Percentiles rank a stretch among this genome's conserved stretches.
phyloP scores from a whole-genome alignment of 2,888 invertebrate genomes.

The Steinernema scapterisci region DNA sequence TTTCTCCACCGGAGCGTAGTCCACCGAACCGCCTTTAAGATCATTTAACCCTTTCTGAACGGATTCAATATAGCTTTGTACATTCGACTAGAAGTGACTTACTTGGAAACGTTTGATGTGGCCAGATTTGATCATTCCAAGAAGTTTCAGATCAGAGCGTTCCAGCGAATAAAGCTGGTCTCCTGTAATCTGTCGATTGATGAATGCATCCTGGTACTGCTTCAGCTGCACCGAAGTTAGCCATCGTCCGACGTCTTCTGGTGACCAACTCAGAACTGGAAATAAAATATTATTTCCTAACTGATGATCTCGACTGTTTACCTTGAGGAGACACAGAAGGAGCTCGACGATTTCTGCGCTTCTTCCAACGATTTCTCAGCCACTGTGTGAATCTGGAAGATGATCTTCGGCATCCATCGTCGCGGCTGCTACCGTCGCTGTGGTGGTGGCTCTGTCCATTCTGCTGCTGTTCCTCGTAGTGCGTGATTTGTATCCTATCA shows the following conservation, averaged over 20 bases:
- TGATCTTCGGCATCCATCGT: conserved; percentile 15
- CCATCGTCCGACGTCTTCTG: conserved; percentile 88
- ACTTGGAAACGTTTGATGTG: conserved; percentile 88
- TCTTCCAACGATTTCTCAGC: conserved; percentile 24
- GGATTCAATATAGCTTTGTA: background rate
- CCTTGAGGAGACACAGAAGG: conserved; percentile 13
- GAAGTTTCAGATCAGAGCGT: conserved; percentile 77
- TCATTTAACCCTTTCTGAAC: conserved; percentile 29
- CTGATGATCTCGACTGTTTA: background rate
- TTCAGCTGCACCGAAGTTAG: conserved; percentile 83
- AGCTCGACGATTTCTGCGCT: conserved; percentile 7
- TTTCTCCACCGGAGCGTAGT: conserved; percentile 23
- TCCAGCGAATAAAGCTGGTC: conserved; percentile 84
- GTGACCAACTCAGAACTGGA: conserved; percentile 76
- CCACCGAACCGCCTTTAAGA: conserved; percentile 25
- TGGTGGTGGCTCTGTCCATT: background rate
- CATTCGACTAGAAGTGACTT: background rate
- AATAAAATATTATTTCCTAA: background rate
- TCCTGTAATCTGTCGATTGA: conserved; percentile 80
- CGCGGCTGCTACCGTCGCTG: background rate
- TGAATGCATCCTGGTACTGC: conserved; percentile 78
- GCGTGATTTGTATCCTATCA: background rate
- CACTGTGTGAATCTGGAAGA: conserved; percentile 22
- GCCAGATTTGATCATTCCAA: conserved; percentile 91
- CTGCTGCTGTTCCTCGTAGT: background rate